Percentiles rank a stretch among this genome's conserved stretches.
These are phyloP conservation scores for Hyaena hyaena DNA, from an alignment of 2,113 vertebrate genomes.

Conservation along the genomic window DNA sequence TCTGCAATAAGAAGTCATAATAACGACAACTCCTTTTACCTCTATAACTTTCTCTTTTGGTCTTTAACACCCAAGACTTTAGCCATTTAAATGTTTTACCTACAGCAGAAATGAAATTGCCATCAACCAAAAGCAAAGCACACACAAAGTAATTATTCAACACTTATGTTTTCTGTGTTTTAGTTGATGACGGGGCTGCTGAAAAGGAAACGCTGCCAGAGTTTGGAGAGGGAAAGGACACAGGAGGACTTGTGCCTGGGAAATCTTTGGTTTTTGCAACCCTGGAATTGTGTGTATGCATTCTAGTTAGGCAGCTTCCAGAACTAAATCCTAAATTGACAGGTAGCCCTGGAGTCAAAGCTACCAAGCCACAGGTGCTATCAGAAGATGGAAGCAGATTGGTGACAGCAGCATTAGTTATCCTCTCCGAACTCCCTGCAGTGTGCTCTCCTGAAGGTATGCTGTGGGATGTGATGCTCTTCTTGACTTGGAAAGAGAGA, in stretches of 20 bases:
- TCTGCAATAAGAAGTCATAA: neutral
- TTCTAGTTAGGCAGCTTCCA: slow-evolving; percentile 94
- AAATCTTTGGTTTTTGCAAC: slow-evolving; percentile 95
- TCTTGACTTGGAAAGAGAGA: neutral
- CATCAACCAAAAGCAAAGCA: slow-evolving; percentile 8
- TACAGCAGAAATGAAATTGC: slow-evolving; percentile 9
- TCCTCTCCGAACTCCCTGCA: slow-evolving; percentile 94
- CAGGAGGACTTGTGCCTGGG: slow-evolving; percentile 94
- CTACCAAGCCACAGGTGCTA: slow-evolving; percentile 86
- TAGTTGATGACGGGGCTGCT: slow-evolving; percentile 97
- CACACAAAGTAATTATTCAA: neutral
- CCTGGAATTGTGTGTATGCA: slow-evolving; percentile 94
- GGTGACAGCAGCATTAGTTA: slow-evolving; percentile 90
- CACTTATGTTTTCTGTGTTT: slow-evolving; percentile 66
- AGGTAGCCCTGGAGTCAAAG: slow-evolving; percentile 85
- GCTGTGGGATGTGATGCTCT: slow-evolving; percentile 47
- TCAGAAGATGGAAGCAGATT: slow-evolving; percentile 89
- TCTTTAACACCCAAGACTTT: slow-evolving; percentile 3
- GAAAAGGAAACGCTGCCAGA: slow-evolving; percentile 97
- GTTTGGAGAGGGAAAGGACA: slow-evolving; percentile 96
- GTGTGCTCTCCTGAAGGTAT: slow-evolving; percentile 97
- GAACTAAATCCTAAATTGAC: slow-evolving; percentile 94
- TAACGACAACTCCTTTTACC: slow-evolving; percentile 4
- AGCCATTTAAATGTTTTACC: slow-evolving; percentile 23
- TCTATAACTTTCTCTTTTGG: slow-evolving; percentile 32